A percentile compares a stretch with the other conserved stretches of the same genome.
These are phyloP conservation scores for Turritopsis dohrnii DNA, from an alignment of 30 jellyfish, hydroid and myxozoan genomes.

Conservation along the genomic window DNA sequence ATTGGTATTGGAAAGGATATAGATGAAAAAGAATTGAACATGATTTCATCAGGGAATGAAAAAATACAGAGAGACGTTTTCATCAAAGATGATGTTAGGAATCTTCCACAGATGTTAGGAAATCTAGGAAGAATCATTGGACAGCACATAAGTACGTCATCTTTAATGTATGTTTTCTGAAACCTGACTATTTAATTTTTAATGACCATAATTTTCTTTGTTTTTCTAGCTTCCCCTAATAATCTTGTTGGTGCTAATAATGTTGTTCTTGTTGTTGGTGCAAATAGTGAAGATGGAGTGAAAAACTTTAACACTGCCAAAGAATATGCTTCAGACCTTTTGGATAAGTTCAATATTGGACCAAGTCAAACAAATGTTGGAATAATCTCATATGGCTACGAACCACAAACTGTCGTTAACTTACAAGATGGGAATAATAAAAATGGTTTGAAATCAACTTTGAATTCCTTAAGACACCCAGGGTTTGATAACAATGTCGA, in stretches of 20 bases:
- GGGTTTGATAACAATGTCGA: background rate
- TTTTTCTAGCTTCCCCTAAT: background rate
- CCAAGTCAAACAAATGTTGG: conserved; percentile 2
- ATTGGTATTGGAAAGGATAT: conserved; percentile 42
- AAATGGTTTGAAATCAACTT: background rate
- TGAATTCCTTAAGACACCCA: background rate
- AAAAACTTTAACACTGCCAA: background rate
- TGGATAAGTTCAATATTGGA: background rate
- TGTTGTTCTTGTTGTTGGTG: background rate
- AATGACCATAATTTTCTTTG: background rate
- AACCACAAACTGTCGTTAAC: background rate
- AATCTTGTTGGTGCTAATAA: background rate
- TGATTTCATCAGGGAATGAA: conserved; percentile 21
- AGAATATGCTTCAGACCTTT: background rate
- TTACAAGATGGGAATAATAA: background rate
- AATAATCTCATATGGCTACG: conserved; percentile 24
- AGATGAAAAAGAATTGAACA: conserved; percentile 7
- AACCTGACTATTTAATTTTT: background rate
- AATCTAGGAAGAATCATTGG: background rate
- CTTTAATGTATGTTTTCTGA: too few species aligned
- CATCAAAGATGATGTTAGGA: background rate
- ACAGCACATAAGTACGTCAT: background rate
- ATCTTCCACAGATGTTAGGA: background rate
- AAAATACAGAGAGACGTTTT: background rate
- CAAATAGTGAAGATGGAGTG: background rate